Conservation (phyloP, 2,797 vertebrate genomes). For the Rhabdomys pumilio region DNA sequence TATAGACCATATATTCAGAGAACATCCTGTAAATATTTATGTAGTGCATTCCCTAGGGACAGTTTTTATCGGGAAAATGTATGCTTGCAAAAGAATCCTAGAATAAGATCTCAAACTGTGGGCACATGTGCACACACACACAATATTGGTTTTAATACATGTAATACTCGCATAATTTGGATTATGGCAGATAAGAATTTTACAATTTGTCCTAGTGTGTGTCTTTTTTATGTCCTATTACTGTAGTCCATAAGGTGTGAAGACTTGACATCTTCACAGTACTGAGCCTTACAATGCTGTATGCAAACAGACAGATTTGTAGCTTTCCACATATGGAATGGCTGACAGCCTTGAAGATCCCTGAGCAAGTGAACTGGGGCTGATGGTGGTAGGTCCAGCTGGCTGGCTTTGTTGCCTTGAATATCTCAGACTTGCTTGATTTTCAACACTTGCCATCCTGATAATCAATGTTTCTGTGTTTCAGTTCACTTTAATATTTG, state of each 20-base stretch:
- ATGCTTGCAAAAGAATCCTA: neutral
- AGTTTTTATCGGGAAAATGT: constrained; percentile 2
- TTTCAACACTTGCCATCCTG: neutral
- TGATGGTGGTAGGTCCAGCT: neutral
- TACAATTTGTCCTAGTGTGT: neutral
- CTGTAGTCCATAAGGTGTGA: neutral
- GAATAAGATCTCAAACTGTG: neutral
- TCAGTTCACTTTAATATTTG: neutral
- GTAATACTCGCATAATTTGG: neutral
- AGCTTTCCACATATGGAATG: neutral
- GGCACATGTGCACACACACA: neutral
- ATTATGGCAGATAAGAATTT: neutral
- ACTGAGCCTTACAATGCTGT: neutral
- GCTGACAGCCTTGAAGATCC: neutral
- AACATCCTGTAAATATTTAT: constrained; percentile 33
- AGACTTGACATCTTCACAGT: neutral
- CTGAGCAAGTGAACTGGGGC: neutral
- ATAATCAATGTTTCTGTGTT: constrained; percentile 23
- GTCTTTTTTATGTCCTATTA: neutral
- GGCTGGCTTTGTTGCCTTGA: neutral
- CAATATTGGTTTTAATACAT: neutral
- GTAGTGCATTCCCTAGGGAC: neutral
- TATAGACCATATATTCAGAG: neutral
- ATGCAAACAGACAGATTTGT: neutral
- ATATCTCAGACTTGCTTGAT: neutral